Evolutionary conservation across 2,797 vertebrate genomes (phyloP), one percentile per base, ranked within the genome.

Genomic region (Diglossa cyanea): DNA sequence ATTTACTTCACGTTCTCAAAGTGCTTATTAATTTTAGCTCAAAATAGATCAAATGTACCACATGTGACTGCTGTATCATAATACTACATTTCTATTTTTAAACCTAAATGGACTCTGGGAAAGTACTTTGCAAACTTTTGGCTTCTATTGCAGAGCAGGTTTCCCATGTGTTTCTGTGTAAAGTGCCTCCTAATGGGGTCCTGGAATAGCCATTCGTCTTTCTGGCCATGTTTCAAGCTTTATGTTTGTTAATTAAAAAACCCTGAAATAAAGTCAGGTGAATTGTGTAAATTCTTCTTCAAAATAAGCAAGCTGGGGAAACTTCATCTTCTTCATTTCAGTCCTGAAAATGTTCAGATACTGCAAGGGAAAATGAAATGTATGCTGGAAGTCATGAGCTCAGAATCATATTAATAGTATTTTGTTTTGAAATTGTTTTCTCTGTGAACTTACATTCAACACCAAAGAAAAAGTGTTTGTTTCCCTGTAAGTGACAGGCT

Each of bases 1-100:
- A 93, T 95, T 94, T 94, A 95, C 94, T 95, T 92, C 93, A 94
- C 89, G 5, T 95, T 97, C 92, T 96, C 77, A 30, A 92, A 66
- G 88, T 90, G 85, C 89, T 96, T 95, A 95, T 93, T 97, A 95
- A 95, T 95, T 96, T 97, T 95, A 96, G 95, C 94, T 94, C 94
- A 84, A 90, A 93, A 94, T 94, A 95, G 93, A 94, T 90, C 94
- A 88, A 94, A 95, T 94, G 90, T 91, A 92, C 91, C 58, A 86
- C 91, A 96, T 97, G 96, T 97, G 93, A 96, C 96, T 96, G 87
- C 89, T 89, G 91, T 95, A 95, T 96, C 93, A 71, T 96, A 96
- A 94, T 96, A 95, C 92, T 96, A 83, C 84, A 50, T 73, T 88
- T 85, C 95, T 96, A 96, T 97, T 96, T 96, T 95, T 96, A 97